phyloP scores from a whole-genome alignment of 2,888 invertebrate species.

The Diadromus collaris region DNA sequence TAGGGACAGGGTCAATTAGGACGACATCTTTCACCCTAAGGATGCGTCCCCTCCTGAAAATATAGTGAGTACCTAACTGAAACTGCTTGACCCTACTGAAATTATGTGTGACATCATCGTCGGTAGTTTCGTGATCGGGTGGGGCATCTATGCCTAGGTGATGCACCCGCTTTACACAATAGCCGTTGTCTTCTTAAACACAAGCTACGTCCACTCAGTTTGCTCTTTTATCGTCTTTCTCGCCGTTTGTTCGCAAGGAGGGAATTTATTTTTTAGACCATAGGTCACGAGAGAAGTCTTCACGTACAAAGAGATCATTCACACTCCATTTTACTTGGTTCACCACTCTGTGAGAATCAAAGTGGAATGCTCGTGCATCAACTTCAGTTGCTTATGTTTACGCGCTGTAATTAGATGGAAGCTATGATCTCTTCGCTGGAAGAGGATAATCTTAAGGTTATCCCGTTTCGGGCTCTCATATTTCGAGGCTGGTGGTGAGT shows the following conservation, averaged over 20 bases:
- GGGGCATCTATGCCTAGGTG: no score
- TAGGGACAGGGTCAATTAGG: no score
- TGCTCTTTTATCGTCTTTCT: background rate
- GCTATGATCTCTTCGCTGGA: background rate
- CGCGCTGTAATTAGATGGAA: background rate
- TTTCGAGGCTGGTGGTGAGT: background rate
- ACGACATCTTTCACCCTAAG: no score
- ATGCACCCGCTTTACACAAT: constrained; percentile 33
- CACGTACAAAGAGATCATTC: background rate
- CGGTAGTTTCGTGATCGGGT: no score
- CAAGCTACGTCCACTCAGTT: background rate
- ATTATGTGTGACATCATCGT: no score
- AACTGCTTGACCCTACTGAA: no score
- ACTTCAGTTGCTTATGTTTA: background rate
- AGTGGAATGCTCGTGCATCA: background rate
- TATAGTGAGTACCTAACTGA: no score
- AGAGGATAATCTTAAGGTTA: background rate
- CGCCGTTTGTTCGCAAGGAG: background rate
- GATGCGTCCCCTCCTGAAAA: no score
- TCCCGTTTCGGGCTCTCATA: background rate
- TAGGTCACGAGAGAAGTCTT: background rate
- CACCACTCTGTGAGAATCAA: no score
- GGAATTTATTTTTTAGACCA: background rate
- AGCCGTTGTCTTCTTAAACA: constrained; percentile 32
- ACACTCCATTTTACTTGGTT: background rate